A percentile compares a stretch with the other conserved stretches of the same genome.
phyloP scores from a whole-genome alignment of 1,140 invertebrate species.

The Whitmania pigra region DNA sequence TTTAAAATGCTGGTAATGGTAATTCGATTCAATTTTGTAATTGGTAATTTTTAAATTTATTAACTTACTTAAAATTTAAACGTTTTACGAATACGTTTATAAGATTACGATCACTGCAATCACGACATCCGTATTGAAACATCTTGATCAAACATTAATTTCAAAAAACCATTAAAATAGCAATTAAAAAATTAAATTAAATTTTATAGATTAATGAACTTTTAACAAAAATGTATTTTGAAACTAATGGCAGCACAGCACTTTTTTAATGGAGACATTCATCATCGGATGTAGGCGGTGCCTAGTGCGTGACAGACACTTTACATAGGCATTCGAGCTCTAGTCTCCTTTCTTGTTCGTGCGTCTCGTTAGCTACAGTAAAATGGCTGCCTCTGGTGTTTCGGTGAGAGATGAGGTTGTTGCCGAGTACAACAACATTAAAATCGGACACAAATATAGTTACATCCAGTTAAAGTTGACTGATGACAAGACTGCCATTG shows the following conservation, averaged over 20 bases:
- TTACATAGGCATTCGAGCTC: background rate
- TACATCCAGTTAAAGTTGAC: constrained; percentile 33
- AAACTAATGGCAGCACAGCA: background rate
- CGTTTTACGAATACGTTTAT: no score
- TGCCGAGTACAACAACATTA: constrained; percentile 31
- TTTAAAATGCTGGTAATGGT: no score
- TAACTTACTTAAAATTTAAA: no score
- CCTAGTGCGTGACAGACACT: constrained; percentile 3
- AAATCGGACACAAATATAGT: constrained; percentile 31
- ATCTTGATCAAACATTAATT: no score
- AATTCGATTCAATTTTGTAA: no score
- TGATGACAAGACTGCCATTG: constrained; percentile 29
- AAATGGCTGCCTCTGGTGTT: constrained; percentile 31
- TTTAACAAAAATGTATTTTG: no score
- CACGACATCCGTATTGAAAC: no score
- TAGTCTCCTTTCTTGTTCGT: background rate
- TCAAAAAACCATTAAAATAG: no score
- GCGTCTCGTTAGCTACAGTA: background rate
- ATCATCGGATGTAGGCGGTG: constrained; percentile 12
- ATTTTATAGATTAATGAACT: no score
- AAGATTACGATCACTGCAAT: no score
- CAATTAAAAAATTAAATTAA: no score
- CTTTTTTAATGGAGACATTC: background rate
- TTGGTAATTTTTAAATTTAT: no score
- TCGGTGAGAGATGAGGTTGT: constrained; percentile 32